Conservation (phyloP, 2,113 vertebrate genomes). For the Apeltes quadracus region DNA sequence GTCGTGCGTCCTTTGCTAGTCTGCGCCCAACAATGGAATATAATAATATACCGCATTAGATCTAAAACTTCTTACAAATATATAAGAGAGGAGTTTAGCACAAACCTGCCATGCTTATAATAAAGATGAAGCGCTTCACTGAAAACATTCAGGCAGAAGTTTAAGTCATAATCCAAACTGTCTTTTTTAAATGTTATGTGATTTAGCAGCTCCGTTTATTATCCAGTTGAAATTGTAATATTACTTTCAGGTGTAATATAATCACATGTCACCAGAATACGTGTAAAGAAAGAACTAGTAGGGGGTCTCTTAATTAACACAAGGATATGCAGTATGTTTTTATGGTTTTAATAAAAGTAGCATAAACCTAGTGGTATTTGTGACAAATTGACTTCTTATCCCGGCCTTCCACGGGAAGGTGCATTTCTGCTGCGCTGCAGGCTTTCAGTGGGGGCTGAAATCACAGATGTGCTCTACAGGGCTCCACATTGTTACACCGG, state of each 20-base stretch:
- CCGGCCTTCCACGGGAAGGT: slow-evolving; percentile 43
- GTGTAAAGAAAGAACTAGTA: no score
- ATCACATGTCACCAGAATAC: no score
- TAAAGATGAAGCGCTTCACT: neutral
- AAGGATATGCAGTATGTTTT: no score
- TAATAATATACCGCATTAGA: neutral
- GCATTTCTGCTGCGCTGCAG: slow-evolving; percentile 64
- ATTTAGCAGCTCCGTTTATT: no score
- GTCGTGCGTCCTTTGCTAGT: no score
- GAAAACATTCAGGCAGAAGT: neutral
- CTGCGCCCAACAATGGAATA: no score
- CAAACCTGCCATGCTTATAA: neutral
- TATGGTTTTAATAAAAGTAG: slow-evolving; percentile 9
- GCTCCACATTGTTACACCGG: slow-evolving; percentile 71
- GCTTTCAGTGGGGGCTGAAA: slow-evolving; percentile 69
- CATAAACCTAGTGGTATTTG: slow-evolving; percentile 26
- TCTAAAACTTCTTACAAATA: neutral
- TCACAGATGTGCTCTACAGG: slow-evolving; percentile 82
- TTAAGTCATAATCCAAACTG: neutral
- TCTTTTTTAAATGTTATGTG: no score
- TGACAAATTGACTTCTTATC: slow-evolving; percentile 47
- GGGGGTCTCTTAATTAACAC: no score
- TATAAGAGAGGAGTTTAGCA: neutral
- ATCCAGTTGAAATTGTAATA: no score
- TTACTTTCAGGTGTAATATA: no score